Evolutionary conservation across 2,113 vertebrate species (phyloP).

Genomic region (Oncorhynchus clarkii): DNA sequence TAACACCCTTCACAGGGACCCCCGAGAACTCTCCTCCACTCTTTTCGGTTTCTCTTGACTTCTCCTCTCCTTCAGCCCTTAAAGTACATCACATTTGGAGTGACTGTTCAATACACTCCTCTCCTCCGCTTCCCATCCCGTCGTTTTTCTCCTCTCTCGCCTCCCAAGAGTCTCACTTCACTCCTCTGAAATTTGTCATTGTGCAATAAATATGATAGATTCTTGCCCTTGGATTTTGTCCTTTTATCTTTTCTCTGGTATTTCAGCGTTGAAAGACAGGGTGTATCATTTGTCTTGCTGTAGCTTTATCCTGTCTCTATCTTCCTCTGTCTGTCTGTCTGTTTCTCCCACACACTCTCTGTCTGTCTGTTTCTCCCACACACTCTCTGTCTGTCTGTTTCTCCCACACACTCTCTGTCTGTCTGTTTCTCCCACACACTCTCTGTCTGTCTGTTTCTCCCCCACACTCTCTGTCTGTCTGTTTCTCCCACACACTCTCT

Average conservation of each 20-base stretch:
- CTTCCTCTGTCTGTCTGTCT: not conserved
- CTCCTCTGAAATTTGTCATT: too few species aligned
- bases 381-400: not conserved
- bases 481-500: not conserved
- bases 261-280: too few species aligned
- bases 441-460: not conserved
- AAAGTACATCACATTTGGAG: not conserved
- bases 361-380: not conserved
- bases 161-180: too few species aligned
- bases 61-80: not conserved
- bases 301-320: too few species aligned
- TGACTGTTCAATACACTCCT: not conserved
- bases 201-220: too few species aligned
- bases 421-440: not conserved
- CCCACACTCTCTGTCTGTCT: not conserved
- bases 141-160: too few species aligned
- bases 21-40: not conserved
- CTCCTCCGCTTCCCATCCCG: not conserved
- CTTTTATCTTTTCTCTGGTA: too few species aligned
- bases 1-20: not conserved
- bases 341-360: too few species aligned
- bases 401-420: not conserved
- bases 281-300: too few species aligned
- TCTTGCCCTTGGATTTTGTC: too few species aligned
- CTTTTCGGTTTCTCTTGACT: not conserved